These are phyloP conservation scores for Arctopsyche grandis DNA, from an alignment of 1,140 invertebrate genomes.

Conservation along the genomic window DNA sequence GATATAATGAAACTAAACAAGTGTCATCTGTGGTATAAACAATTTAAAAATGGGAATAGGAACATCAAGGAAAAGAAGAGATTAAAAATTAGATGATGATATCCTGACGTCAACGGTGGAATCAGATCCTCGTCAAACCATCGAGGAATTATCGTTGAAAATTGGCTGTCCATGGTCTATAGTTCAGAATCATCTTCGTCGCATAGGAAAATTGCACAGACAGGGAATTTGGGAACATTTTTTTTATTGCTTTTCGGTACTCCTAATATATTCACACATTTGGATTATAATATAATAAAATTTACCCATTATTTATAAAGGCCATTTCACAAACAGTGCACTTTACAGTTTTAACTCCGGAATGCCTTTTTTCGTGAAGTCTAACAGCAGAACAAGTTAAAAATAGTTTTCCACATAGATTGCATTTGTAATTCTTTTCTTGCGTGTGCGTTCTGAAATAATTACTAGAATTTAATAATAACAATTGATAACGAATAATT, in stretches of 20 bases:
- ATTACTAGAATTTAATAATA: background rate
- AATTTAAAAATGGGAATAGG: background rate
- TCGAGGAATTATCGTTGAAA: too few species aligned
- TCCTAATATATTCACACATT: too few species aligned
- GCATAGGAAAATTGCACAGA: too few species aligned
- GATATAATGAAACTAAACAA: too few species aligned
- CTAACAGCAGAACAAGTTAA: constrained; percentile 23
- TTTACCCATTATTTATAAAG: constrained; percentile 41
- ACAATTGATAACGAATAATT: background rate
- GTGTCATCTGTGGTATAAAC: too few species aligned
- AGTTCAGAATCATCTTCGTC: too few species aligned
- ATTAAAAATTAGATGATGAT: too few species aligned
- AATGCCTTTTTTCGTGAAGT: constrained; percentile 37
- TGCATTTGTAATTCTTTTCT: constrained; percentile 51
- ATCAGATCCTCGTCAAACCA: background rate
- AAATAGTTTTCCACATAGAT: constrained; percentile 47
- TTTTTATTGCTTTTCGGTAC: background rate
- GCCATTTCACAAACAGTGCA: constrained; percentile 41
- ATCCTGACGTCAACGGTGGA: too few species aligned
- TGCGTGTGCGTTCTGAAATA: constrained; percentile 42
- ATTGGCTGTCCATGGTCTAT: too few species aligned
- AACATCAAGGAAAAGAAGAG: background rate
- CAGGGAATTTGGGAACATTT: too few species aligned
- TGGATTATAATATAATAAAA: background rate
- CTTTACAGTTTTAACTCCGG: constrained; percentile 32